Conservation (phyloP, 2,113 vertebrate species). For the Neotragus pygmaeus region DNA sequence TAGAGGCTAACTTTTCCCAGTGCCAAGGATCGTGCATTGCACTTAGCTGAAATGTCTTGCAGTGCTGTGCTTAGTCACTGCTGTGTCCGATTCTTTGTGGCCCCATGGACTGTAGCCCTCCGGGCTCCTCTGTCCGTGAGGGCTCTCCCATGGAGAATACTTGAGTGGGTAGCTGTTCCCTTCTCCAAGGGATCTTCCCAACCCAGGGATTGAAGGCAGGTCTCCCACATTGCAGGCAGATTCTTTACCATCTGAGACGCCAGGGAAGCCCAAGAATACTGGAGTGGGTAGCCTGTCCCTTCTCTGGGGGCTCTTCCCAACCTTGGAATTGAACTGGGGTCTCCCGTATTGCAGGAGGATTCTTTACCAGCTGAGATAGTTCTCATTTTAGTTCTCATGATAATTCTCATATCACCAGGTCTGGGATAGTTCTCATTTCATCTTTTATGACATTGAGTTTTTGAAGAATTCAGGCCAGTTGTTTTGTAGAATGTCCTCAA, state of each 20-base stretch:
- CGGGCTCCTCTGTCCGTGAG: accelerated
- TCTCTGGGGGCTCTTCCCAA: background rate
- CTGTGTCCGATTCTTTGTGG: background rate
- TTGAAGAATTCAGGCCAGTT: background rate
- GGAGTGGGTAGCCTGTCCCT: background rate
- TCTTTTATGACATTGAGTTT: background rate
- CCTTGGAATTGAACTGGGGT: background rate
- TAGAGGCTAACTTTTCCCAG: background rate
- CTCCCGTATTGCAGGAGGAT: background rate
- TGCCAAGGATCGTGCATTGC: background rate
- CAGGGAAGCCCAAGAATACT: background rate
- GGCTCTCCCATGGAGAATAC: background rate
- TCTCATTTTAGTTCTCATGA: background rate
- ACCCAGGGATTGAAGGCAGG: background rate
- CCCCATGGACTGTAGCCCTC: background rate
- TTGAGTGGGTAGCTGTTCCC: background rate
- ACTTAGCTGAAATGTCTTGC: background rate
- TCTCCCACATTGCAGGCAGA: background rate
- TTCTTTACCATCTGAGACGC: background rate
- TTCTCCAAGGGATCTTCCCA: background rate
- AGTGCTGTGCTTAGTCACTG: background rate
- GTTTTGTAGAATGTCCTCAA: background rate
- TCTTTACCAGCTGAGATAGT: background rate
- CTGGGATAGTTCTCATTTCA: background rate
- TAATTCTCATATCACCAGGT: background rate